phyloP scores from a whole-genome alignment of 2,113 vertebrate genomes.

The Tragelaphus imberbis region DNA sequence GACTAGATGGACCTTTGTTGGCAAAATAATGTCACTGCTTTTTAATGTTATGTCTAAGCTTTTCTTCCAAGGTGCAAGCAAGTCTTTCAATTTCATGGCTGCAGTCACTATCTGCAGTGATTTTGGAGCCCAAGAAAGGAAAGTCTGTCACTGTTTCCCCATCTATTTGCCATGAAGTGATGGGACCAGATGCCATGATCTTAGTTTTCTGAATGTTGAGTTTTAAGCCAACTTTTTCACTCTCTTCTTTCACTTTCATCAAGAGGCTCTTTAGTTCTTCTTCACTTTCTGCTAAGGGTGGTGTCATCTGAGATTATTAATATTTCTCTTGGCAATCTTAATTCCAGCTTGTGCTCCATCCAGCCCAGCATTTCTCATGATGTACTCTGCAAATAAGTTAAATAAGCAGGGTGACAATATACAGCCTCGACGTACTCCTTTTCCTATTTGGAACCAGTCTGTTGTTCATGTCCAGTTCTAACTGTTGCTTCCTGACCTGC shows the following conservation, averaged over 20 bases:
- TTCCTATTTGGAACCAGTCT: background rate
- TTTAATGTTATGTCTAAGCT: background rate
- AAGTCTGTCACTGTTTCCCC: background rate
- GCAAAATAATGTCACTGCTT: background rate
- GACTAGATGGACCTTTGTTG: background rate
- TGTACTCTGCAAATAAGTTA: background rate
- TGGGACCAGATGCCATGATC: background rate
- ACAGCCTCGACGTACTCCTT: background rate
- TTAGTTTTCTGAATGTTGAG: background rate
- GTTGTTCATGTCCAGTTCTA: background rate
- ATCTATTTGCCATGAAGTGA: background rate
- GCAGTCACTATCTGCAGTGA: background rate
- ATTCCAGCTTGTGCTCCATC: background rate
- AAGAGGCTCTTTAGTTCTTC: background rate
- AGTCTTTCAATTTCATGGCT: background rate
- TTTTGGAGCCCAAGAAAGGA: background rate
- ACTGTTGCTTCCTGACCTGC: background rate
- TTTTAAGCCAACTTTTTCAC: background rate
- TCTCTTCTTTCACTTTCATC: background rate
- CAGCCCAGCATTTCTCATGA: background rate
- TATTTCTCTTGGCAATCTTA: background rate
- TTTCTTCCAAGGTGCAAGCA: background rate
- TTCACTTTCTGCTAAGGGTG: background rate
- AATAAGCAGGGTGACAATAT: background rate
- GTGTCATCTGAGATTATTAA: background rate